Evolutionary conservation across 2,888 invertebrate genomes (phyloP).

Genomic region (Thymelicus sylvestris): DNA sequence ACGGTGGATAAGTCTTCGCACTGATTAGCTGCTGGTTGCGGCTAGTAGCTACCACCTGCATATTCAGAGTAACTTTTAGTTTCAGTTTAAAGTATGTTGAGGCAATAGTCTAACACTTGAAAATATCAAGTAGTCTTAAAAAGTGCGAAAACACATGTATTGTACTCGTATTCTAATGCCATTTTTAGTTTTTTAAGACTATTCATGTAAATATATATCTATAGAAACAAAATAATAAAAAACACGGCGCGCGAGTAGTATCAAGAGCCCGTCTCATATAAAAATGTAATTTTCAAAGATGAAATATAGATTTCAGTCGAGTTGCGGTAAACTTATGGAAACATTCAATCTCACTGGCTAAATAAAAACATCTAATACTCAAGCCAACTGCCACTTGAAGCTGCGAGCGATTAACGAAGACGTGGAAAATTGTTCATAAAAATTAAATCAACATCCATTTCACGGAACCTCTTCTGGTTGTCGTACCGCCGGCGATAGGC

Average conservation of each 20-base stretch:
- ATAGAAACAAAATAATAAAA: no score
- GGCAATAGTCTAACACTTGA: no score
- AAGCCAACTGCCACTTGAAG: constrained; percentile 27
- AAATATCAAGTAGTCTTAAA: no score
- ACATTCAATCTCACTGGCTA: constrained; percentile 23
- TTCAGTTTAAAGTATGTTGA: no score
- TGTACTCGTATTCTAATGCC: no score
- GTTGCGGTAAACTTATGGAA: constrained; percentile 1
- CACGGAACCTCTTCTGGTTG: background rate
- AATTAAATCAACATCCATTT: constrained; percentile 22
- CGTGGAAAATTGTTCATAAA: constrained; percentile 11
- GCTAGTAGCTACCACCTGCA: no score
- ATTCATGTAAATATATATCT: no score
- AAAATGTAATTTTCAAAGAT: background rate
- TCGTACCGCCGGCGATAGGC: background rate
- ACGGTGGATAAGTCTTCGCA: no score
- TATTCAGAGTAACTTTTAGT: no score
- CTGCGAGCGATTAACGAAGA: constrained; percentile 17
- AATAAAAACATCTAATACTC: constrained; percentile 27
- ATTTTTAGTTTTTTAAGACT: no score
- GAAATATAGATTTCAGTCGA: background rate
- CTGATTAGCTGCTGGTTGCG: no score
- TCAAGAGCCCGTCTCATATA: background rate
- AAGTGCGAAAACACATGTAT: no score
- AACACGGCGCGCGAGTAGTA: background rate